Percentiles rank a stretch among this genome's conserved stretches.
Evolutionary conservation across 2,797 vertebrate genomes (phyloP).

Genomic region (Chelon labrosus): DNA sequence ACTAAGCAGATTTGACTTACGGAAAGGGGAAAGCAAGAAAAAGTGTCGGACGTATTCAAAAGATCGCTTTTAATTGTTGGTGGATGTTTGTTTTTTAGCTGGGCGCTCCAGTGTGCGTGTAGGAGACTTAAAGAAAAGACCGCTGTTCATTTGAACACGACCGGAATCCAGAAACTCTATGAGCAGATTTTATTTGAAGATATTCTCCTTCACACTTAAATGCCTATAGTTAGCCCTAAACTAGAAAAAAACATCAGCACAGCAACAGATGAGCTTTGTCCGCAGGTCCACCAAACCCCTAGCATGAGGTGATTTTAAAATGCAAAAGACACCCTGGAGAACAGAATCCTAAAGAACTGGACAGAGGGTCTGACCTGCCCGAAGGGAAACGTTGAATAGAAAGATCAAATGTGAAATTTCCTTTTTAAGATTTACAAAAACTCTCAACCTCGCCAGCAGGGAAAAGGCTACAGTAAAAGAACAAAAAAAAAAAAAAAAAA

Average conservation of each 20-base stretch:
- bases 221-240: slow-evolving; percentile 38
- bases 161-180: slow-evolving; percentile 41
- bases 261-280: slow-evolving; percentile 22
- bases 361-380: slow-evolving; percentile 60
- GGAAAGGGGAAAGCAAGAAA: slow-evolving; percentile 60
- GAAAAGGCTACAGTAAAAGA: slow-evolving; percentile 29
- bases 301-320: slow-evolving; percentile 25
- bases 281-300: slow-evolving; percentile 24
- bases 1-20: slow-evolving; percentile 85
- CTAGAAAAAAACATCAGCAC: slow-evolving; percentile 33
- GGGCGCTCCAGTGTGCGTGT: slow-evolving; percentile 17
- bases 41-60: slow-evolving; percentile 71
- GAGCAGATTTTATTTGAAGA: slow-evolving; percentile 36
- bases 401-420: slow-evolving; percentile 57
- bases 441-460: slow-evolving; percentile 54
- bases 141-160: slow-evolving; percentile 62
- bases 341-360: slow-evolving; percentile 34
- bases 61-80: slow-evolving; percentile 72
- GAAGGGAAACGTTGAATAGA: slow-evolving; percentile 44
- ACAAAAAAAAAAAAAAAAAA: slow-evolving; percentile 18
- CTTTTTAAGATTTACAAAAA: slow-evolving; percentile 62
- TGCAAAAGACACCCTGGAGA: slow-evolving; percentile 27
- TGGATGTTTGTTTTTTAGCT: slow-evolving; percentile 66
- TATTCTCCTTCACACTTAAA: slow-evolving; percentile 21
- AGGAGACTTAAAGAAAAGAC: slow-evolving; percentile 47